These are phyloP conservation scores for Dipus sagitta DNA, from an alignment of 2,797 vertebrate species.

Conservation along the genomic window DNA sequence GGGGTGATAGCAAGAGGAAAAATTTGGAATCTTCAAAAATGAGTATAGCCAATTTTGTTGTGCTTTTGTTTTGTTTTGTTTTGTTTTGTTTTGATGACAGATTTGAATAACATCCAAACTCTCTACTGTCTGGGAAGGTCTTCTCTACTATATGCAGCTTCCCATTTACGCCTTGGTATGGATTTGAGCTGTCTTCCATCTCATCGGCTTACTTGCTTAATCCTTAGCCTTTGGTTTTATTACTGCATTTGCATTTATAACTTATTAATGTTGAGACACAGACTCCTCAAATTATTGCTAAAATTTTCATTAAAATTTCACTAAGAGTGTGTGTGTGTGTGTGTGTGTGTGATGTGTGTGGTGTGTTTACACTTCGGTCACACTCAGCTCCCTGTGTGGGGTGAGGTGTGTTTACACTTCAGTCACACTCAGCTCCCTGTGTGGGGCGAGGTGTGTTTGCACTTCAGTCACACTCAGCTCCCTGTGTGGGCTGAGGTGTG, in stretches of 20 bases:
- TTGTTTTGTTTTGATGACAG: too few species aligned
- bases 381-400: not conserved
- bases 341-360: not conserved
- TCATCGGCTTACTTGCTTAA: not conserved
- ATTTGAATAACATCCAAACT: not conserved
- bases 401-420: too few species aligned
- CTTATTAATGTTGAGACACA: not conserved
- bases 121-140: not conserved
- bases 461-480: too few species aligned
- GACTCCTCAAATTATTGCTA: slow-evolving; percentile 4
- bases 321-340: not conserved
- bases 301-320: slow-evolving; percentile 3
- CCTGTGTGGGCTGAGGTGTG: too few species aligned
- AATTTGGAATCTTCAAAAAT: not conserved
- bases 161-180: not conserved
- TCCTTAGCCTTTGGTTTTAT: not conserved
- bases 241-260: not conserved
- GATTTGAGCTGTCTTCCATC: not conserved
- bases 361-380: not conserved
- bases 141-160: not conserved
- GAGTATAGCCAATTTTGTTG: not conserved
- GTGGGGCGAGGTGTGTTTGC: too few species aligned
- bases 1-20: not conserved
- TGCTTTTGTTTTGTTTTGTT: too few species aligned
- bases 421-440: too few species aligned